Evolutionary conservation across 2,113 vertebrate genomes (phyloP), one percentile per base, ranked within the genome.

Genomic region (Barnardius zonarius): DNA sequence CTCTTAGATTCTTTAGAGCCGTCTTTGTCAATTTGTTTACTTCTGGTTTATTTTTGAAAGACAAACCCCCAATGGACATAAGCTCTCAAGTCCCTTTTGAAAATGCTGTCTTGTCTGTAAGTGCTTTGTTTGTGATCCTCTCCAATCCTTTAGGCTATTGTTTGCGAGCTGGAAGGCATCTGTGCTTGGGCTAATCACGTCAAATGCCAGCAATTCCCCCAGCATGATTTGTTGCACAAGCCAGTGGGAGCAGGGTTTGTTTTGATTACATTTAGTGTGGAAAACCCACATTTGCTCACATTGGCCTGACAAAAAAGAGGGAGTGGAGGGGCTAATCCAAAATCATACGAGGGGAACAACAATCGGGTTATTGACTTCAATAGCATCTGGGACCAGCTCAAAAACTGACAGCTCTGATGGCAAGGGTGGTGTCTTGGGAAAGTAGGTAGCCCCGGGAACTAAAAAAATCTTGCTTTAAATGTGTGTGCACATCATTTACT

Each of bases 71-170:
- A 96, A n/a, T 82, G 91, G 88, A 94, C 73, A 83, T 87, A 87
- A 93, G 80, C 88, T 96, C 89, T 95, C 92, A 91, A 93, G 93
- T 88, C 88, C 75, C 88, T 92, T 96, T 90, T 94, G 95, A 96
- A 96, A 94, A 95, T 3, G 52, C 91, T 89, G 83, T 79, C 92
- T 87, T 93, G 73, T 82, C 83, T 66, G 11, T 95, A 94, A 97
- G 92, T 97, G 96, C 92, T 94, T 97, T 96, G 91, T 96, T 96
- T 95, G 93, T 93, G 93, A 95, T 96, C 93, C 88, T 97, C 88
- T 94, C 86, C 93, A 93, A 44, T 93, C 95, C 95, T 96, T 96
- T 88, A 94, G 95, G 96, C 96, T 96, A 96, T 94, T 96, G 95
- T 96, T 95, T 96, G 95, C 6, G 88, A 91, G 90, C 91, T 96